Evolutionary conservation across 2,113 vertebrate genomes (phyloP), one percentile per base, ranked within the genome.

Genomic region (Vombatus ursinus): DNA sequence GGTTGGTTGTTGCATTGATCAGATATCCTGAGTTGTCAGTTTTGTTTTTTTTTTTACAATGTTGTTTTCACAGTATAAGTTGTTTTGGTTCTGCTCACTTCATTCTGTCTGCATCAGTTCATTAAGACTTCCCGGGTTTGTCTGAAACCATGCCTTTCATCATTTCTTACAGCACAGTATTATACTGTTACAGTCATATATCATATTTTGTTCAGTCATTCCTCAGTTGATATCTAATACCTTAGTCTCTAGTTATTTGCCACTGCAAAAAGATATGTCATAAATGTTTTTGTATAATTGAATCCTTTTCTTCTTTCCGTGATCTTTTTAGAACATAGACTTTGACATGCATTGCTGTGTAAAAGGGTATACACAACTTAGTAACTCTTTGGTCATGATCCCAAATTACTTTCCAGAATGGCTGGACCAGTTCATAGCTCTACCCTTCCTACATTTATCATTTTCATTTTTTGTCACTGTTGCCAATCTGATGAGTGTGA

Each of bases 311-410:
- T n/a, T 84, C n/a, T 84, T 84, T 84, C 68, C 16, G 44, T 44
- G n/a, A 23, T 84, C 19, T 22, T 84, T 44, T 84, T 44, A 48
- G 90, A 57, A 22, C 7, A 93, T 89, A 51, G 49, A 61, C n/a
- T 96, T 93, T 47, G 52, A 89, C 92, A 28, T 37, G 10, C 23
- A 92, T 77, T 84, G 50, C 53, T 95, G 90, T 95, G 19, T 57
- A n/a, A 68, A 90, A n/a, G 44, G 52, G 31, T 47, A 3, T 91
- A 22, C 92, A 51, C 19, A 44, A 52, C 89, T 92, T 52, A 61
- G 57, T 92, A 93, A 91, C 37, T 2, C 61, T 95, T 90, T 68
- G 53, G 48, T 84, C 50, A 26, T 7, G 52, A 5, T 90, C 93
- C 2, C 84, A 52, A 94, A 52, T 37, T 89, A 11, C 19, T 19